Percentiles rank a stretch among this genome's conserved stretches.
Conservation (phyloP, 2,797 vertebrate genomes). For the Antennarius maculatus region DNA sequence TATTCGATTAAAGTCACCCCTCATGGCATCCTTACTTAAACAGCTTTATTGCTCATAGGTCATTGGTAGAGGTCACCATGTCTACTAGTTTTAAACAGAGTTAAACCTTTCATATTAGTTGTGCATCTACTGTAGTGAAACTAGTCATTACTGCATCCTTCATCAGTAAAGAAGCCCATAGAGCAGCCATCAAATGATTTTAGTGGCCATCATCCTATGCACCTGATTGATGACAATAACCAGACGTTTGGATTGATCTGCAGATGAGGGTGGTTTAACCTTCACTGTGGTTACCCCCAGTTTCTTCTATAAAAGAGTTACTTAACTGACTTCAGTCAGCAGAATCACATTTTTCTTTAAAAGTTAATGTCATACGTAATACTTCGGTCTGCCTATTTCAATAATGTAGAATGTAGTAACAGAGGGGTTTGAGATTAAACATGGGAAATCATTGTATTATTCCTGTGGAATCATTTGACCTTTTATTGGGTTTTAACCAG, state of each 20-base stretch:
- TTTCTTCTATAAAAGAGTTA: background rate
- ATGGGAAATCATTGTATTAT: too few species aligned
- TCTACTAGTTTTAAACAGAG: conserved; percentile 16
- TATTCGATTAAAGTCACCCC: conserved; percentile 15
- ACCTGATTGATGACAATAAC: background rate
- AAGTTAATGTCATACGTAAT: too few species aligned
- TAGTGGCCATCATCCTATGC: too few species aligned
- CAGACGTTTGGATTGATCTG: background rate
- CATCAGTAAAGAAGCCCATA: background rate
- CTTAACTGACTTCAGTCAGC: too few species aligned
- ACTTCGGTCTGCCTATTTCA: too few species aligned
- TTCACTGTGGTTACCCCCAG: background rate
- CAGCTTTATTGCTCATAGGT: background rate
- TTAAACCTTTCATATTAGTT: conserved; percentile 18
- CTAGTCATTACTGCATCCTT: background rate
- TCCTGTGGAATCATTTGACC: too few species aligned
- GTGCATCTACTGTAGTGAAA: background rate
- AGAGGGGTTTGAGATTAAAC: too few species aligned
- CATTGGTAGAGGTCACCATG: conserved; percentile 22
- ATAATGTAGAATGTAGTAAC: too few species aligned
- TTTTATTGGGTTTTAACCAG: background rate
- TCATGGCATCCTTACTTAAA: background rate
- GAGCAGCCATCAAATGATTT: background rate
- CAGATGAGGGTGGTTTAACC: background rate
- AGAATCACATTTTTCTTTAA: too few species aligned